Conservation (phyloP, 1,140 invertebrate species). For the Wasmannia auropunctata region DNA sequence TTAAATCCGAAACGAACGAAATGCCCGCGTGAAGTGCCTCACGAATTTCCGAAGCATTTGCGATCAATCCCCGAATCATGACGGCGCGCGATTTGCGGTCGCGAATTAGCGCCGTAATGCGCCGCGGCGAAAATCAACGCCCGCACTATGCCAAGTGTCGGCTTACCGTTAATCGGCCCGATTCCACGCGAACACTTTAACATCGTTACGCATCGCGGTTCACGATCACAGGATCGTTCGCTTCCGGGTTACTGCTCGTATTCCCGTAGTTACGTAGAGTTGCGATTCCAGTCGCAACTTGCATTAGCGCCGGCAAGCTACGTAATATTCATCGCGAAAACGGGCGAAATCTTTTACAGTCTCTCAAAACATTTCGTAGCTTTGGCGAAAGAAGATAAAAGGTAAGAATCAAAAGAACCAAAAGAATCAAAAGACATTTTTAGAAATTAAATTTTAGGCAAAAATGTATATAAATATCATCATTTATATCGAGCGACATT, state of each 20-base stretch:
- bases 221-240: constrained; percentile 15
- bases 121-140: constrained; percentile 34
- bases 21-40: not conserved
- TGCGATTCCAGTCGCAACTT: not conserved
- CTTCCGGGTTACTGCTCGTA: constrained; percentile 13
- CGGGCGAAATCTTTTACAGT: not conserved
- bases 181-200: constrained; percentile 42
- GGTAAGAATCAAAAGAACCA: not conserved
- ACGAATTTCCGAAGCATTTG: constrained; percentile 13
- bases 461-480: not conserved
- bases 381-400: not conserved
- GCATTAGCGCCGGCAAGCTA: not conserved
- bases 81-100: constrained; percentile 24
- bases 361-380: not conserved
- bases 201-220: constrained; percentile 29
- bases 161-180: constrained; percentile 36
- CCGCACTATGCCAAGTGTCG: constrained; percentile 12
- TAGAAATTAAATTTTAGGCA: not conserved
- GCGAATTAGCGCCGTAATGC: constrained; percentile 29
- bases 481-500: not conserved
- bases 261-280: not conserved
- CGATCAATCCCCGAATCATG: constrained; percentile 33
- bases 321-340: not conserved
- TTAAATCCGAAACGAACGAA: not conserved
- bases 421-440: not conserved